A percentile compares a stretch with the other conserved stretches of the same genome.
These are phyloP conservation scores for Phrynocephalus forsythii DNA, from an alignment of 2,797 vertebrate species.

Conservation along the genomic window DNA sequence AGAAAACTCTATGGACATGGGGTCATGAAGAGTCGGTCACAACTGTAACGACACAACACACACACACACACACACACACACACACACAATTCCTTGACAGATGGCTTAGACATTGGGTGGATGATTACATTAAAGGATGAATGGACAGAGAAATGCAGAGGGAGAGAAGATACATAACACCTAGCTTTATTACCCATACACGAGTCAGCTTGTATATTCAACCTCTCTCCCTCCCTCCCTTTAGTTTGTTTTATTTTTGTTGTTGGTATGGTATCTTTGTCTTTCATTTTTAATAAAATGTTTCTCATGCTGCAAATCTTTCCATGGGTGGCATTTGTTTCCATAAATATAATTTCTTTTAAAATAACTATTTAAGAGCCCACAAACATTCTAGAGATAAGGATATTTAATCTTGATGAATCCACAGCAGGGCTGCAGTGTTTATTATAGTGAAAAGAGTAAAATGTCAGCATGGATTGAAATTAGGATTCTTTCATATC, in stretches of 20 bases:
- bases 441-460: neutral
- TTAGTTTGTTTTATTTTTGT: neutral
- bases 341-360: constrained; percentile 3
- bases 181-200: neutral
- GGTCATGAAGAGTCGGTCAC: too few relatives aligned
- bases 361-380: neutral
- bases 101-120: neutral
- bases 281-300: neutral
- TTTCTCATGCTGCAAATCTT: neutral
- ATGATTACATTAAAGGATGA: neutral
- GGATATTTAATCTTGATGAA: constrained; percentile 32
- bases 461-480: constrained; percentile 26
- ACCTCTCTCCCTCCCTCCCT: too few relatives aligned
- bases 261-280: too few relatives aligned
- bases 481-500: constrained; percentile 19
- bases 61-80: too few relatives aligned
- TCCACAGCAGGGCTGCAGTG: constrained; percentile 14
- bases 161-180: neutral
- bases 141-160: neutral
- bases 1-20: too few relatives aligned
- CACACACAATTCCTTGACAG: too few relatives aligned
- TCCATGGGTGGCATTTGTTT: neutral
- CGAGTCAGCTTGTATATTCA: neutral
- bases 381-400: neutral
- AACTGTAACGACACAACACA: too few relatives aligned